Evolutionary conservation across 1,140 invertebrate genomes (phyloP).

Genomic region (Kradibia gibbosae): DNA sequence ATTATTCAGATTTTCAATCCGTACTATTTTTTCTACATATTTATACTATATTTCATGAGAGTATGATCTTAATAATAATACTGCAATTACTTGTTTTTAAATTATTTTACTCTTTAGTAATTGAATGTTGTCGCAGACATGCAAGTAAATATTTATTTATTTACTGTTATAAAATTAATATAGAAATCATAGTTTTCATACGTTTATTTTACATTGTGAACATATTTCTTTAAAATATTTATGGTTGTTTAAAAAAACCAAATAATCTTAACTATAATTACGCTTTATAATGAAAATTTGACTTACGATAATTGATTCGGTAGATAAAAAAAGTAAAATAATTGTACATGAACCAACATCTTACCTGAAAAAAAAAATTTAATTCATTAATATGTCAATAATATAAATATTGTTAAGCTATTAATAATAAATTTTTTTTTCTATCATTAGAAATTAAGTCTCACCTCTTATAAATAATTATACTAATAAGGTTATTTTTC

Average conservation of each 20-base stretch:
- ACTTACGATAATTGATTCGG: background rate
- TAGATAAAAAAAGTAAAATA: background rate
- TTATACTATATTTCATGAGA: background rate
- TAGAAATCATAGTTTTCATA: too few relatives aligned
- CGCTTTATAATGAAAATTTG: background rate
- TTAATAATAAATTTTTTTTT: background rate
- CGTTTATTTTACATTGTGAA: too few relatives aligned
- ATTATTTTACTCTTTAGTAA: background rate
- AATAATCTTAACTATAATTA: background rate
- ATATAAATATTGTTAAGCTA: background rate
- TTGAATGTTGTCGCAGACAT: background rate
- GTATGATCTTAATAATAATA: background rate
- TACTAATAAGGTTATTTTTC: background rate
- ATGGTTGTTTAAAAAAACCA: too few relatives aligned
- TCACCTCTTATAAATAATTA: background rate
- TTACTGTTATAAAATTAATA: too few relatives aligned
- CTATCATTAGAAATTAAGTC: background rate
- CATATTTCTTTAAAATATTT: too few relatives aligned
- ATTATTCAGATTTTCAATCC: background rate
- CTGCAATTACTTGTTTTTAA: background rate
- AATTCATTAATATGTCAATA: background rate
- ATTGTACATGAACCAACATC: background rate
- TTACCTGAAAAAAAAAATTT: conserved; percentile 40
- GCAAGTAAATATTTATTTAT: too few relatives aligned
- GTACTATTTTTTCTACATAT: background rate